A percentile compares a stretch with the other conserved stretches of the same genome.
Evolutionary conservation across 2,797 vertebrate species (phyloP).

Genomic region (Melanotaenia nigrans): DNA sequence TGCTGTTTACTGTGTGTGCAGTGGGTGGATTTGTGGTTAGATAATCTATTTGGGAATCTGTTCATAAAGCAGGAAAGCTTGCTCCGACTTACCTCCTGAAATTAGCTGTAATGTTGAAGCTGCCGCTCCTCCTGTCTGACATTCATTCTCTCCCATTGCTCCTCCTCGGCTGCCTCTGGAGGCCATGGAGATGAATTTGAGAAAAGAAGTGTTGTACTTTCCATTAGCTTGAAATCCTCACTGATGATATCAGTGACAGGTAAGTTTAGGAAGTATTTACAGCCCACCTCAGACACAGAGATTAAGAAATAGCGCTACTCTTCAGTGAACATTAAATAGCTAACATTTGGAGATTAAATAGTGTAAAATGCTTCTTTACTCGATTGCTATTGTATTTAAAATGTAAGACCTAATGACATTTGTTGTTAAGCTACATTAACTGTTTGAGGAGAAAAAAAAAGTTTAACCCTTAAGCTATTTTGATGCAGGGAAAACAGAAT

Average conservation of each 20-base stretch:
- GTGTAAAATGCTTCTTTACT: slow-evolving; percentile 11
- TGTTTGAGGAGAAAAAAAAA: not conserved
- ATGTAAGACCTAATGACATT: slow-evolving; percentile 57
- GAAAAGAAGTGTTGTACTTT: slow-evolving; percentile 18
- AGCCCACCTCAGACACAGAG: slow-evolving; percentile 7
- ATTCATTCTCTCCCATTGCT: slow-evolving; percentile 20
- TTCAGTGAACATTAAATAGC: slow-evolving; percentile 4
- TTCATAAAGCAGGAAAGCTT: slow-evolving; percentile 2
- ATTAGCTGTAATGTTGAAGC: not conserved
- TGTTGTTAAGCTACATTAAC: slow-evolving; percentile 34
- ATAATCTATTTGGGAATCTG: slow-evolving; percentile 2
- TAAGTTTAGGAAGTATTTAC: slow-evolving; percentile 26
- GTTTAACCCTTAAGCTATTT: slow-evolving; percentile 58
- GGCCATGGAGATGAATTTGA: slow-evolving; percentile 2
- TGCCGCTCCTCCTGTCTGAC: slow-evolving; percentile 1
- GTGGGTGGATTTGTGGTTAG: not conserved
- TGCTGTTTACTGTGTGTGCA: not conserved
- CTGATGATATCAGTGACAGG: slow-evolving; percentile 35
- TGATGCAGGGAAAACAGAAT: slow-evolving; percentile 55
- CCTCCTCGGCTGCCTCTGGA: slow-evolving; percentile 12
- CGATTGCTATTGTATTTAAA: slow-evolving; percentile 40
- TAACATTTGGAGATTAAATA: slow-evolving; percentile 30
- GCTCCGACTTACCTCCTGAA: slow-evolving; percentile 8
- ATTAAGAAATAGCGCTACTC: not conserved
- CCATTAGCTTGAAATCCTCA: slow-evolving; percentile 42